Conservation (phyloP, 2,797 vertebrate species). For the Neosilurus hyrtlii region DNA sequence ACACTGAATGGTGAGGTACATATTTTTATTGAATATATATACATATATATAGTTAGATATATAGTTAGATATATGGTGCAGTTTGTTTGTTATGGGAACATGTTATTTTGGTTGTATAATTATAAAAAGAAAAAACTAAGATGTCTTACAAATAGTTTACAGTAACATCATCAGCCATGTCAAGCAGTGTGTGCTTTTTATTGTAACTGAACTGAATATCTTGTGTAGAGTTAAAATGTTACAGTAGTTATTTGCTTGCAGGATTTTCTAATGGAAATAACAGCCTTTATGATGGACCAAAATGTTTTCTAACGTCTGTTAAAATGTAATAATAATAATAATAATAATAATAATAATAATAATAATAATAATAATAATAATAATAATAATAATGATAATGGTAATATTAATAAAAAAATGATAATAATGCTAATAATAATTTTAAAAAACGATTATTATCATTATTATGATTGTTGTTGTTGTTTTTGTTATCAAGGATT, state of each 20-base stretch:
- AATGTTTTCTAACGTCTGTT: background rate
- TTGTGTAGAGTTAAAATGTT: background rate
- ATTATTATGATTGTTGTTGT: too few relatives aligned
- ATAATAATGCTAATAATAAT: too few relatives aligned
- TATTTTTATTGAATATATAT: background rate
- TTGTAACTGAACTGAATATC: background rate
- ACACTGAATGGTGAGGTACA: background rate
- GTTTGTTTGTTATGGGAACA: constrained; percentile 13
- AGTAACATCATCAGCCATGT: background rate
- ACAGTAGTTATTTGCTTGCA: background rate
- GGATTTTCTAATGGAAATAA: background rate
- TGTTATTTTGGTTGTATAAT: background rate
- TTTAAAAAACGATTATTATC: too few relatives aligned
- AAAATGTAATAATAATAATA: too few relatives aligned
- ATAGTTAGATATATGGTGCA: background rate
- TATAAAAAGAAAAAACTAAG: background rate
- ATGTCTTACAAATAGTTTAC: background rate
- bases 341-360: too few relatives aligned
- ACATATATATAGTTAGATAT: too few relatives aligned
- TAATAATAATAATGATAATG: too few relatives aligned
- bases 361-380: too few relatives aligned
- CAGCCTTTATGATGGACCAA: background rate
- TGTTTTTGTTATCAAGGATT: background rate
- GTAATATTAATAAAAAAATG: too few relatives aligned
- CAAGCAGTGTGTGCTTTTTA: background rate